These are phyloP conservation scores for Hippolais icterina DNA, from an alignment of 2,113 vertebrate species.

Conservation along the genomic window DNA sequence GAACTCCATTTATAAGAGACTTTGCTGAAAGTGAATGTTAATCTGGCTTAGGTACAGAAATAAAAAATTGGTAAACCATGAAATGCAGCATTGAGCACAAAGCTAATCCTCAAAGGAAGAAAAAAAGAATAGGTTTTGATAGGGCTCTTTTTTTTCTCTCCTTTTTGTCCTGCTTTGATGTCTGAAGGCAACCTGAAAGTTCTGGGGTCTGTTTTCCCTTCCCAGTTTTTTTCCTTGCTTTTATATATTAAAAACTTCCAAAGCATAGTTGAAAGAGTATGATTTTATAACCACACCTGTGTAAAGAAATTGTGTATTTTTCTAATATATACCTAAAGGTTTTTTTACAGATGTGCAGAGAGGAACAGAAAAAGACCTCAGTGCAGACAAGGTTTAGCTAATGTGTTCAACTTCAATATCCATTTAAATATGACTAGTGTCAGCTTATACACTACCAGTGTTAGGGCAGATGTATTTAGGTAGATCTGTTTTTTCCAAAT, in stretches of 20 bases:
- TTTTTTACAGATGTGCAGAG: neutral
- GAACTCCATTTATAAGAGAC: neutral
- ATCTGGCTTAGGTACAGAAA: slow-evolving; percentile 22
- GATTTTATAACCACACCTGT: neutral
- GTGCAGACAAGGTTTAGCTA: neutral
- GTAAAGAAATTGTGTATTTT: neutral
- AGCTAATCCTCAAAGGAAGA: slow-evolving; percentile 27
- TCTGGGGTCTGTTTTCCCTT: neutral
- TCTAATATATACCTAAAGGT: neutral
- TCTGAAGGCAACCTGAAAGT: neutral
- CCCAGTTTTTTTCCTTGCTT: neutral
- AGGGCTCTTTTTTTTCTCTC: neutral
- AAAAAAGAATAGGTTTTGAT: neutral
- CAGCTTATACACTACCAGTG: neutral
- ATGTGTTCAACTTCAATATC: accelerated
- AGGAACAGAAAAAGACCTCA: neutral
- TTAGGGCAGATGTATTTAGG: neutral
- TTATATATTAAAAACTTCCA: neutral
- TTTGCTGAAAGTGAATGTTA: slow-evolving; percentile 8
- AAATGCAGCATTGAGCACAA: neutral
- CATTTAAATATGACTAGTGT: neutral
- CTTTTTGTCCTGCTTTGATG: neutral
- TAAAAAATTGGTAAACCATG: slow-evolving; percentile 22
- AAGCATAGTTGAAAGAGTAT: neutral
- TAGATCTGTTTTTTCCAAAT: neutral